Percentiles rank a stretch among this genome's conserved stretches.
phyloP scores from a whole-genome alignment of 1,140 invertebrate genomes.

The Microplitis demolitor region DNA sequence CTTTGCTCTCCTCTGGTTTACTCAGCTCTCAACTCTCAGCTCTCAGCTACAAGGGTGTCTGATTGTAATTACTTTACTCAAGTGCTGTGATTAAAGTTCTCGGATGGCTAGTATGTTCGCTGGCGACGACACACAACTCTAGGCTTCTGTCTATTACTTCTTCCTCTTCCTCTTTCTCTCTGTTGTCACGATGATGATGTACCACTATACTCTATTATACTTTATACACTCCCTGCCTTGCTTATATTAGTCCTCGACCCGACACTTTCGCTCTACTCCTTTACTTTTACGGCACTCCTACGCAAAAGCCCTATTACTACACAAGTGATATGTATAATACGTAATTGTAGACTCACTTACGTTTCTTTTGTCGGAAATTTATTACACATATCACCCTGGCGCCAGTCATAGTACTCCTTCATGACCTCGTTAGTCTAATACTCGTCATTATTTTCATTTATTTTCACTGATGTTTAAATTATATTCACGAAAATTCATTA shows the following conservation, averaged over 20 bases:
- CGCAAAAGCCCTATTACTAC: neutral
- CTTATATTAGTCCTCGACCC: neutral
- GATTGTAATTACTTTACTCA: slow-evolving; percentile 63
- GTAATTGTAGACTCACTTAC: slow-evolving; percentile 44
- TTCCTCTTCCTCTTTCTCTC: neutral
- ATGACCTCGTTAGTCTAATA: slow-evolving; percentile 7
- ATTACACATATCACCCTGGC: slow-evolving; percentile 18
- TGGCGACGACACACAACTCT: slow-evolving; percentile 12
- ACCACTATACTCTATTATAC: neutral
- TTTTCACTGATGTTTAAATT: too few relatives aligned
- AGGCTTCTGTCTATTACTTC: neutral
- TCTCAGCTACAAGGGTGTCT: slow-evolving; percentile 53
- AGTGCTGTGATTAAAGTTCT: slow-evolving; percentile 61
- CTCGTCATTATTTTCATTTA: too few relatives aligned
- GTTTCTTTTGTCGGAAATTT: slow-evolving; percentile 35
- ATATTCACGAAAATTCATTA: too few relatives aligned
- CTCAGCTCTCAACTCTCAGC: slow-evolving; percentile 30
- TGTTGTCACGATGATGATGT: neutral
- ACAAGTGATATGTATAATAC: neutral
- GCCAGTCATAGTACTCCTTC: slow-evolving; percentile 6
- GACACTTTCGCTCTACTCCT: slow-evolving; percentile 13
- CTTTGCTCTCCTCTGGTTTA: neutral
- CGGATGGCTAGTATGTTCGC: slow-evolving; percentile 41
- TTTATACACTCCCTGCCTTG: neutral
- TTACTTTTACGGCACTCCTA: neutral